Base-by-base conservation (phyloP, 2,888 invertebrate genomes). In the Anagyrus pseudococci region DNA sequence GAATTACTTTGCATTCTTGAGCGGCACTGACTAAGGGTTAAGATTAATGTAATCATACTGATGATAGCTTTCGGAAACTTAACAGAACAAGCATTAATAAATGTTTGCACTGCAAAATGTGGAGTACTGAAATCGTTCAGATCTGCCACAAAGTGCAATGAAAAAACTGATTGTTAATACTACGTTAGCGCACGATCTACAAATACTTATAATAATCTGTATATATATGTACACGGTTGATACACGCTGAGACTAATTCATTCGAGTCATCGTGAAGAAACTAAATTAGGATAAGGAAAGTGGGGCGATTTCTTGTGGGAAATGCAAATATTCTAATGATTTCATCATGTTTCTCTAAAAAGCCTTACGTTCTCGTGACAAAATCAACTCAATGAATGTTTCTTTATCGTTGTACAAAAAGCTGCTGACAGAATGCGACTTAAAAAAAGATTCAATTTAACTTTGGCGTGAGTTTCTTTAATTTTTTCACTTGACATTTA, bases 21-120 rank as follows among this genome's bases (percentile, higher is more conserved):
- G 13, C 19, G 23, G 25, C 50, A 41, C 47, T 43, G 47, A 47
- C 37, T 59, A 56, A 59, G 41, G 47, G 52, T 64, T 53, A 64
- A 56, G 29, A 13, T 37, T 37, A n/a, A n/a, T n/a, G n/a, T n/a
- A n/a, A n/a, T 58, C 44, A 49, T 61, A 64, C 25, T 41, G 26
- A 54, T 61, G 49, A 62, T 65, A 55, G 50, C 58, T 57, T 46
- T 57, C 70, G 66, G 71, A 73, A 75, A 75, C 72, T 74, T 75
- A 74, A 76, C 74, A 70, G 68, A 74, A 72, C 71, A 74, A 75
- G 74, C 73, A 52, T 69, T 69, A 47, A 49, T 64, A 58, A 60
- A 70, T 64, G 64, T 70, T 64, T 70, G 40, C 67, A 56, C 67
- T 67, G 66, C 70, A 68, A 64, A 59, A 68, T 64, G 61, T 52